A percentile compares a stretch with the other conserved stretches of the same genome.
phyloP scores from a whole-genome alignment of 2,113 vertebrate species.

The Shinisaurus crocodilurus region DNA sequence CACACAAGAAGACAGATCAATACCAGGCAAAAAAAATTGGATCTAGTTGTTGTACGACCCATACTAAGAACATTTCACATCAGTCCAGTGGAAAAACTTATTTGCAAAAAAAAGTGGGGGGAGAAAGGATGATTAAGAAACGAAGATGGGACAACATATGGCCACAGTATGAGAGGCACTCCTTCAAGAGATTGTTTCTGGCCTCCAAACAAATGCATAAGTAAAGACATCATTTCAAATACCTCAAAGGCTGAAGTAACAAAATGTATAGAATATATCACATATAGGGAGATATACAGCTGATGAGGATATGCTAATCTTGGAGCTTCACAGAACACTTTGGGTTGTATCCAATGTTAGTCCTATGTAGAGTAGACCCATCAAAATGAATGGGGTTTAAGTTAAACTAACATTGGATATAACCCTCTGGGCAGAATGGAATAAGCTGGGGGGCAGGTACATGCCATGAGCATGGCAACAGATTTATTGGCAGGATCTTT shows the following conservation, averaged over 20 bases:
- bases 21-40: not conserved
- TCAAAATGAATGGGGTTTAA: too few relatives aligned
- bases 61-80: constrained; percentile 1
- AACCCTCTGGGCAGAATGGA: not conserved
- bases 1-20: fast-evolving
- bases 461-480: not conserved
- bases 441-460: not conserved
- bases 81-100: not conserved
- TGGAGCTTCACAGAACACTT: not conserved
- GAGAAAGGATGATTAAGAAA: not conserved
- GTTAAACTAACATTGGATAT: too few relatives aligned
- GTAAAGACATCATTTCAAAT: not conserved
- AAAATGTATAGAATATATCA: not conserved
- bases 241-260: constrained; percentile 19
- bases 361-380: too few relatives aligned
- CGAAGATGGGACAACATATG: not conserved
- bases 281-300: not conserved
- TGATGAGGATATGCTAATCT: not conserved
- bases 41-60: not conserved
- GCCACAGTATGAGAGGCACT: not conserved
- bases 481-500: constrained; percentile 18
- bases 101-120: not conserved
- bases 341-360: too few relatives aligned
- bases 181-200: not conserved
- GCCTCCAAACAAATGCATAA: not conserved